phyloP scores from a whole-genome alignment of 2,113 vertebrate species.

The Eptesicus fuscus region DNA sequence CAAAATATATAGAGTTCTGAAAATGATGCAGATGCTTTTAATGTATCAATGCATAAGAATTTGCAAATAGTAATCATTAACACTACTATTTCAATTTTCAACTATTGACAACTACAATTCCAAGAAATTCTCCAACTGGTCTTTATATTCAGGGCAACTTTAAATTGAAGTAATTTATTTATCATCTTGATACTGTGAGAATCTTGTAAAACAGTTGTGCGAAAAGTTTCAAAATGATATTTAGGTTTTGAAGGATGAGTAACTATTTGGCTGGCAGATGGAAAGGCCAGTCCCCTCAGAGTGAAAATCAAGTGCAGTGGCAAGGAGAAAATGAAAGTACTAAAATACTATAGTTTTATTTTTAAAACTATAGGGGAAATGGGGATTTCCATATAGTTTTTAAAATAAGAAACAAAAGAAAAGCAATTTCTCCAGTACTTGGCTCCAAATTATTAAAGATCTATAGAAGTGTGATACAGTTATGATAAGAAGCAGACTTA shows the following conservation, averaged over 20 bases:
- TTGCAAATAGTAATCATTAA: neutral
- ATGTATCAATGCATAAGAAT: neutral
- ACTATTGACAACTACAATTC: neutral
- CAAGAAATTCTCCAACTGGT: neutral
- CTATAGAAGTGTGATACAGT: neutral
- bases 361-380: too few species aligned
- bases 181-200: neutral
- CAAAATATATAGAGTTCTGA: neutral
- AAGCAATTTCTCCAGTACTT: neutral
- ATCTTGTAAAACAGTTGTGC: neutral
- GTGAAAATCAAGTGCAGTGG: neutral
- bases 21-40: neutral
- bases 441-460: neutral
- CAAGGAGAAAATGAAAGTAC: neutral
- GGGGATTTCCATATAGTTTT: neutral
- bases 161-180: neutral
- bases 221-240: neutral
- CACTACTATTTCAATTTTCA: neutral
- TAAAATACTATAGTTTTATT: neutral
- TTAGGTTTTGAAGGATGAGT: neutral
- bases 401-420: slow-evolving; percentile 2
- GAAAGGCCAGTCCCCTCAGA: neutral
- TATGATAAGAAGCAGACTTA: neutral
- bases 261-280: neutral
- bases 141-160: slow-evolving; percentile 9